phyloP scores from a whole-genome alignment of 2,113 vertebrate genomes.

The Lathamus discolor region DNA sequence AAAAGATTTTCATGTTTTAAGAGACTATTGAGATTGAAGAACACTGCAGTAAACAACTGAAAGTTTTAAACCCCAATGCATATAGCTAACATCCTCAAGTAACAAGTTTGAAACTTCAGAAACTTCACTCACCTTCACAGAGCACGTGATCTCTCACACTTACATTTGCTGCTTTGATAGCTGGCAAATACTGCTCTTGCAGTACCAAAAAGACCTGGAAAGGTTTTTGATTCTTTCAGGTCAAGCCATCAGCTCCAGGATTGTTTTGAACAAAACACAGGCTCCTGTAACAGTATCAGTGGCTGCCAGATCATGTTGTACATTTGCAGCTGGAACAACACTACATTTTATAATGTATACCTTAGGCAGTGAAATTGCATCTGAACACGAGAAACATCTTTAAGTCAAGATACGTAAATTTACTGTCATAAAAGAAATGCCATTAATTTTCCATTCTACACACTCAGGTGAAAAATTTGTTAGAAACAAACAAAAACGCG shows the following conservation, averaged over 20 bases:
- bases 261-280: background rate
- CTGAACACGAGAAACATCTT: conserved; percentile 41
- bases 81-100: background rate
- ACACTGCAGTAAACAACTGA: background rate
- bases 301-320: background rate
- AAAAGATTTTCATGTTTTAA: background rate
- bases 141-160: background rate
- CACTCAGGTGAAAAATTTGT: conserved; percentile 14
- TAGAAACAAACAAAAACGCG: conserved; percentile 30
- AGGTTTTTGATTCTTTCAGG: background rate
- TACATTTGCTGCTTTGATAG: background rate
- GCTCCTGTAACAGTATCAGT: background rate
- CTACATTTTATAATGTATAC: background rate
- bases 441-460: conserved; percentile 12
- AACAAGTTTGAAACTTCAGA: conserved; percentile 41
- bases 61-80: background rate
- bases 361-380: conserved; percentile 9
- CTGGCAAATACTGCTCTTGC: conserved; percentile 32
- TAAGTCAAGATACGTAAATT: conserved; percentile 11
- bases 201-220: conserved; percentile 1
- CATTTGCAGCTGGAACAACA: conserved; percentile 18
- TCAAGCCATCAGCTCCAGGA: background rate
- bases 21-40: conserved; percentile 42
- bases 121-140: conserved; percentile 34
- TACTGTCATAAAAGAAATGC: conserved; percentile 15